phyloP scores from a whole-genome alignment of 2,797 vertebrate genomes.

The Sebastes flavidus region DNA sequence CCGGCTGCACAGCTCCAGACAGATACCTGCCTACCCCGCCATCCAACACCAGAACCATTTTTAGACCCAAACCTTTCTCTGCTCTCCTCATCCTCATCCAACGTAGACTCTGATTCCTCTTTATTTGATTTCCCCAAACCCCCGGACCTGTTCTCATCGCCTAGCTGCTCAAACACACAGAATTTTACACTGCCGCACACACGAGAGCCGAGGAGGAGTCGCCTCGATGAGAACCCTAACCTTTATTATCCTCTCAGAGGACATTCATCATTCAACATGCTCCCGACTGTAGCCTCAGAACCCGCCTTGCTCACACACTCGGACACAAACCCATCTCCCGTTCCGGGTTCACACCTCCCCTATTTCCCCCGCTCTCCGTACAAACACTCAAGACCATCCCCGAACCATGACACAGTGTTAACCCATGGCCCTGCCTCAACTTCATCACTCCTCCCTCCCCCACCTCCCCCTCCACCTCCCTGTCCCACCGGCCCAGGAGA shows the following conservation, averaged over 20 bases:
- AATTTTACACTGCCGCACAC: conserved; percentile 41
- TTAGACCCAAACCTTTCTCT: neutral
- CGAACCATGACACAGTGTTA: conserved; percentile 29
- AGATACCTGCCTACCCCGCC: neutral
- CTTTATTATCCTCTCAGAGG: conserved; percentile 45
- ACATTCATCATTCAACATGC: conserved; percentile 24
- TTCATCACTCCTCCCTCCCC: conserved; percentile 57
- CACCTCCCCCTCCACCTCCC: conserved; percentile 67
- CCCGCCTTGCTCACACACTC: conserved; percentile 40
- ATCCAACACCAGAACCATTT: conserved; percentile 7
- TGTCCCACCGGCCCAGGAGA: conserved; percentile 62
- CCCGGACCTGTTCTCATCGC: conserved; percentile 48
- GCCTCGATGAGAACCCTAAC: conserved; percentile 1
- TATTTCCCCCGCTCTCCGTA: conserved; percentile 59
- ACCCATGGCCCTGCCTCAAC: conserved; percentile 54
- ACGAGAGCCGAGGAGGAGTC: conserved; percentile 28
- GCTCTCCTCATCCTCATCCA: conserved; percentile 25
- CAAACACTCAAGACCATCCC: conserved; percentile 19
- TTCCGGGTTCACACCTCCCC: conserved; percentile 64
- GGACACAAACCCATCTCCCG: neutral
- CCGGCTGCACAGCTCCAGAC: conserved; percentile 49
- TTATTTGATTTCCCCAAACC: conserved; percentile 49
- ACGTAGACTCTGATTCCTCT: conserved; percentile 12
- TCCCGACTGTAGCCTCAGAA: conserved; percentile 67
- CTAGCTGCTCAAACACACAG: neutral